Conservation (phyloP, 2,888 invertebrate genomes). For the Netelia fuscicornis region DNA sequence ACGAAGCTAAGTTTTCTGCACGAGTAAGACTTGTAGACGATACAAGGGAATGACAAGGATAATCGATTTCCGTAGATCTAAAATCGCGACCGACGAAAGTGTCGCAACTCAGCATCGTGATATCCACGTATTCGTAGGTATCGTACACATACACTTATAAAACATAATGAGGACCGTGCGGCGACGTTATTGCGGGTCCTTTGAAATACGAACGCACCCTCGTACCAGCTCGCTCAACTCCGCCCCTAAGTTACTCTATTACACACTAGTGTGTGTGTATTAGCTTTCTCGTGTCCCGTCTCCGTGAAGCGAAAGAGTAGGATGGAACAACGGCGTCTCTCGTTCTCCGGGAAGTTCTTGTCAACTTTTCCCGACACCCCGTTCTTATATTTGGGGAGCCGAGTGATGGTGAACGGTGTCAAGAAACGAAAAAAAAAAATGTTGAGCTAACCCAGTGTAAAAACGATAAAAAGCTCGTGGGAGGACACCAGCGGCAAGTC, state of each 20-base stretch:
- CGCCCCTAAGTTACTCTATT: constrained; percentile 77
- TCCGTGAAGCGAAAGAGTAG: not conserved
- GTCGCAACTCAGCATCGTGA: not conserved
- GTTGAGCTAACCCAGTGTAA: constrained; percentile 14
- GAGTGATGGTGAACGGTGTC: not conserved
- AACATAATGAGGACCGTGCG: constrained; percentile 77
- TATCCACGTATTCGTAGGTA: constrained; percentile 1
- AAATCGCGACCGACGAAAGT: not conserved
- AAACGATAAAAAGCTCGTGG: constrained; percentile 58
- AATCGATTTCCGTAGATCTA: not conserved
- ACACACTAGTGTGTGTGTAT: constrained; percentile 67
- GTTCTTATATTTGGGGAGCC: constrained; percentile 55
- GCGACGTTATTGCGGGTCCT: constrained; percentile 75
- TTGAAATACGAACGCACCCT: constrained; percentile 80
- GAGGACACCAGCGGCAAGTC: constrained; percentile 44
- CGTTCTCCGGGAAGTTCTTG: constrained; percentile 70
- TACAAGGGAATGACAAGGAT: not conserved
- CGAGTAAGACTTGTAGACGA: not conserved
- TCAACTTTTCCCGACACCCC: constrained; percentile 71
- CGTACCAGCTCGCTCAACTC: constrained; percentile 71
- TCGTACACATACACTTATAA: constrained; percentile 38
- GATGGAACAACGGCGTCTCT: constrained; percentile 49
- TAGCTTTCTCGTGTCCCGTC: constrained; percentile 35
- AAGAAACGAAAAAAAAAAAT: constrained; percentile 17
- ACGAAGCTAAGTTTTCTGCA: not conserved